Conservation (phyloP, 2,888 invertebrate genomes). For the Chloroclystis v-ata region DNA sequence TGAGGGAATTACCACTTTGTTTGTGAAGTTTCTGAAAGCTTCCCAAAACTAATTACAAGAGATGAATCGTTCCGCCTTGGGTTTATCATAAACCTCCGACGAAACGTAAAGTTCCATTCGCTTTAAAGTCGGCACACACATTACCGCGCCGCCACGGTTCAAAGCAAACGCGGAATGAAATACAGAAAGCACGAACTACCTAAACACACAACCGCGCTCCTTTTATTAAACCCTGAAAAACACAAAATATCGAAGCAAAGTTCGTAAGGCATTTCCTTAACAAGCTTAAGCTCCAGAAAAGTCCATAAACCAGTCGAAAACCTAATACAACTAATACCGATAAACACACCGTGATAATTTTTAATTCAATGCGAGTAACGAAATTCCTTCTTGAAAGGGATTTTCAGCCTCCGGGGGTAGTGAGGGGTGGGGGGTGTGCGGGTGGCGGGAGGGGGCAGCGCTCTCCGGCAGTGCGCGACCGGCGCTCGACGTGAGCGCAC, state of each 20-base stretch:
- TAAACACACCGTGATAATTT: conserved; percentile 28
- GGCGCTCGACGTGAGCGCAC: conserved; percentile 37
- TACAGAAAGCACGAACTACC: neutral
- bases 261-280: neutral
- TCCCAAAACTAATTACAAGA: neutral
- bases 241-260: neutral
- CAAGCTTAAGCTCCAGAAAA: conserved; percentile 1
- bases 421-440: conserved; percentile 31
- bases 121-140: too few relatives aligned
- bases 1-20: neutral
- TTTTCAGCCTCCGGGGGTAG: conserved; percentile 42
- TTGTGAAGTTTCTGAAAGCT: neutral
- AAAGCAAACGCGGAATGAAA: neutral
- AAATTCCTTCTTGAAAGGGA: conserved; percentile 45
- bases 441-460: conserved; percentile 28
- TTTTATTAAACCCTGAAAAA: neutral
- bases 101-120: too few relatives aligned
- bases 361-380: conserved; percentile 31
- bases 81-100: too few relatives aligned
- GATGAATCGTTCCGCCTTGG: neutral
- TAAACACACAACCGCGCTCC: neutral
- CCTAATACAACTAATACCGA: conserved; percentile 16
- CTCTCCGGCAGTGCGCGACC: conserved; percentile 58
- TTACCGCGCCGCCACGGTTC: neutral
- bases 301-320: neutral